phyloP scores from a whole-genome alignment of 1,140 invertebrate genomes.

The Plodia interpunctella region DNA sequence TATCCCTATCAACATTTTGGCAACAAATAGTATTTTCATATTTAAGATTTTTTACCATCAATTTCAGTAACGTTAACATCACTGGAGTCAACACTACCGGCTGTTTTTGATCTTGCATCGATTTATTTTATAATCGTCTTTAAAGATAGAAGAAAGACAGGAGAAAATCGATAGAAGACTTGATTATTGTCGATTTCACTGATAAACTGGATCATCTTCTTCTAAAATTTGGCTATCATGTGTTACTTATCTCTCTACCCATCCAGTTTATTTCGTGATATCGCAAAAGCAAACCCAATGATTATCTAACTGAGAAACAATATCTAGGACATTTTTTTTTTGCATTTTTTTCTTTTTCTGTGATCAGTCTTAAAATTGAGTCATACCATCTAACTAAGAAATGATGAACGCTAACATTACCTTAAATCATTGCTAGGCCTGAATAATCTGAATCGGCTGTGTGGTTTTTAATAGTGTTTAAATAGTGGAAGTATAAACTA shows the following conservation, averaged over 20 bases:
- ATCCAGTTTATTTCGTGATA: slow-evolving; percentile 32
- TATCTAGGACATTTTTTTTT: slow-evolving; percentile 51
- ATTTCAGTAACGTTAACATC: slow-evolving; percentile 67
- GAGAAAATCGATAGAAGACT: slow-evolving; percentile 53
- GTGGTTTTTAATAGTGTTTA: slow-evolving; percentile 37
- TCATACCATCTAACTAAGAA: slow-evolving; percentile 74
- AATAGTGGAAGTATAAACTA: slow-evolving; percentile 38
- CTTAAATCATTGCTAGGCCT: slow-evolving; percentile 69
- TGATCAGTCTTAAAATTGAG: slow-evolving; percentile 77
- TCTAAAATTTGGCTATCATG: slow-evolving; percentile 52
- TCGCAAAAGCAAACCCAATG: slow-evolving; percentile 37
- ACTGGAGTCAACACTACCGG: slow-evolving; percentile 58
- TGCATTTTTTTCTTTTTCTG: slow-evolving; percentile 52
- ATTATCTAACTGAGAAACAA: slow-evolving; percentile 50
- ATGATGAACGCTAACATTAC: slow-evolving; percentile 67
- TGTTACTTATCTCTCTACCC: slow-evolving; percentile 35
- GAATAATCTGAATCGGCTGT: slow-evolving; percentile 48
- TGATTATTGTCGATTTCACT: slow-evolving; percentile 22
- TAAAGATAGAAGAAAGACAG: slow-evolving; percentile 56
- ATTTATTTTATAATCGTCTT: slow-evolving; percentile 56
- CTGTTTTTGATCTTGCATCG: slow-evolving; percentile 45
- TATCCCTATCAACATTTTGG: slow-evolving; percentile 76
- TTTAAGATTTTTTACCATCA: slow-evolving; percentile 47
- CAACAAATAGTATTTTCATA: slow-evolving; percentile 73
- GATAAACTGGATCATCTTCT: slow-evolving; percentile 29